Evolutionary conservation across 2,113 vertebrate species (phyloP).

Genomic region (Rhadina sibilatrix): DNA sequence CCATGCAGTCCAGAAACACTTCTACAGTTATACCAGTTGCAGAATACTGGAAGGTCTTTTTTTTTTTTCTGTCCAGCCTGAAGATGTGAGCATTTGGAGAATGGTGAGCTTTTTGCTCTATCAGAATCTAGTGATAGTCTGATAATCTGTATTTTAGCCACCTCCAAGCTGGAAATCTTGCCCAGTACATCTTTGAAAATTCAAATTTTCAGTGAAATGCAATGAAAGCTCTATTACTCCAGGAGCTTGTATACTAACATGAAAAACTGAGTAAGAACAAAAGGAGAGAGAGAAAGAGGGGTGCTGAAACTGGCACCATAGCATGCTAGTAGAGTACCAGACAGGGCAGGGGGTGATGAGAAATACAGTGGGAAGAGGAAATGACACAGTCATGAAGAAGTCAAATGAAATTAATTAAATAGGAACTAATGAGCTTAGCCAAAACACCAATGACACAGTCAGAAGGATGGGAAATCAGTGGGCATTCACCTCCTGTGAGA

Average conservation of each 20-base stretch:
- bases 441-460: background rate
- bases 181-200: background rate
- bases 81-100: background rate
- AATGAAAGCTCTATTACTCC: background rate
- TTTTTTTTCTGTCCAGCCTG: background rate
- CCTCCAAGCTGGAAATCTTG: background rate
- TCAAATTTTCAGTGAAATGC: background rate
- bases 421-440: background rate
- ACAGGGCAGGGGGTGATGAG: background rate
- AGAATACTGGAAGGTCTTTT: background rate
- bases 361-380: background rate
- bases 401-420: background rate
- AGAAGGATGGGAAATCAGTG: background rate
- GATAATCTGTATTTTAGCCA: background rate
- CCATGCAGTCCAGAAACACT: fast-evolving
- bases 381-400: background rate
- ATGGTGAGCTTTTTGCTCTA: background rate
- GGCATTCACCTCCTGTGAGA: background rate
- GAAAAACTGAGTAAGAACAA: background rate
- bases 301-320: background rate
- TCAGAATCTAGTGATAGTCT: background rate
- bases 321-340: background rate
- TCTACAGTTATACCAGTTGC: background rate
- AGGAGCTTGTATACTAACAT: background rate
- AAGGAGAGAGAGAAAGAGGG: background rate